These are phyloP conservation scores for Dysidea cf. avara DNA, from an alignment of 37 sponge, comb jelly and placozoan species.

Conservation along the genomic window DNA sequence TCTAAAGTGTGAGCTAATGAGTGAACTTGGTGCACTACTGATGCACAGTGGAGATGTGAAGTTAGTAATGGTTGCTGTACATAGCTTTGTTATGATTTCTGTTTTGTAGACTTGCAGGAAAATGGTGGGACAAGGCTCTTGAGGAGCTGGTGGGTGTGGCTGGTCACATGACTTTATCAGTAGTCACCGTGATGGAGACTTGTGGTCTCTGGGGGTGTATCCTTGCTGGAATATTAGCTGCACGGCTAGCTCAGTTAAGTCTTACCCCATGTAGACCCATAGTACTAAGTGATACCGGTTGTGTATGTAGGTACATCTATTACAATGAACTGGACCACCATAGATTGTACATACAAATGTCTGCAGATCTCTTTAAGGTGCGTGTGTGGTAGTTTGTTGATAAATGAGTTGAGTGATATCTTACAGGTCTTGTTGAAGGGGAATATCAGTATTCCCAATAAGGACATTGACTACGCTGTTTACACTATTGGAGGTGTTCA, in stretches of 20 bases:
- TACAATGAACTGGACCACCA: constrained; percentile 40
- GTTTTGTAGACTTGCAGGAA: no score
- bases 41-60: no score
- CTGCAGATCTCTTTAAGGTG: constrained; percentile 64
- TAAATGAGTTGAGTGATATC: no score
- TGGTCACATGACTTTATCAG: not conserved
- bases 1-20: no score
- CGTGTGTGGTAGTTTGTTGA: no score
- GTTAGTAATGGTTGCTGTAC: no score
- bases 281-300: not conserved
- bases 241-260: constrained; percentile 58
- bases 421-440: no score
- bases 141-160: constrained; percentile 21
- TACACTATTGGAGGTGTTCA: constrained; percentile 12
- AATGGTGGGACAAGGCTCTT: constrained; percentile 16
- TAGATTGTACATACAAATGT: constrained; percentile 55
- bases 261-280: not conserved
- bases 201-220: constrained; percentile 73
- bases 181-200: constrained; percentile 25
- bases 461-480: constrained; percentile 51
- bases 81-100: no score
- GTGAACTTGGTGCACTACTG: no score
- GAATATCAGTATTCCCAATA: no score
- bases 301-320: constrained; percentile 45
- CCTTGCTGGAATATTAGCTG: constrained; percentile 45